phyloP scores from a whole-genome alignment of 1,140 invertebrate genomes.

The Eciton burchellii region DNA sequence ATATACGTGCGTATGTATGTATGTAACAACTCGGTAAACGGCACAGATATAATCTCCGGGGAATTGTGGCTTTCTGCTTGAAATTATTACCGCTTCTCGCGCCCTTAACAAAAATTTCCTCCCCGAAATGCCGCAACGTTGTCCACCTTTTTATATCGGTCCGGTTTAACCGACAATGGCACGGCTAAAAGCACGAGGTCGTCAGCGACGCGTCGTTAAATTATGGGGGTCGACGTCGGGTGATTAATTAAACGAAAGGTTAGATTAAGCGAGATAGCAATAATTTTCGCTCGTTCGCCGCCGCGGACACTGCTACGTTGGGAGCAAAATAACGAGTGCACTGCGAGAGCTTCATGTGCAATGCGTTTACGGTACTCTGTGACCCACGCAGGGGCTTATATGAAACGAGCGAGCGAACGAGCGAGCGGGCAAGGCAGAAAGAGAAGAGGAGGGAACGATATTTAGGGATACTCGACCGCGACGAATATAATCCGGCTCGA shows the following conservation, averaged over 20 bases:
- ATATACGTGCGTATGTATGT: too few relatives aligned
- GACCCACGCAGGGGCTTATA: slow-evolving; percentile 38
- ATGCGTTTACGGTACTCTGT: slow-evolving; percentile 53
- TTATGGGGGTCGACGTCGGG: slow-evolving; percentile 22
- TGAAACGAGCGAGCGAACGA: slow-evolving; percentile 31
- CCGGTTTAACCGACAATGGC: slow-evolving; percentile 2
- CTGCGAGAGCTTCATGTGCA: slow-evolving; percentile 31
- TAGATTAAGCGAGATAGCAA: slow-evolving; percentile 58
- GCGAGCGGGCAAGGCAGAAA: not conserved
- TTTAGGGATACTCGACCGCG: not conserved
- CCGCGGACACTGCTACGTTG: not conserved
- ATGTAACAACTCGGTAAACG: not conserved
- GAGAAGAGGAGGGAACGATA: not conserved
- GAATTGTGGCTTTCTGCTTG: not conserved
- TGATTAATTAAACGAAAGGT: slow-evolving; percentile 58
- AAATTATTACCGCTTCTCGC: not conserved
- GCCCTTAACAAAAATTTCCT: slow-evolving; percentile 1
- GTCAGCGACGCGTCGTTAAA: slow-evolving; percentile 39
- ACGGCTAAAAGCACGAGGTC: not conserved
- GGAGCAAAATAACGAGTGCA: slow-evolving; percentile 54
- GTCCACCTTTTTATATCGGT: not conserved
- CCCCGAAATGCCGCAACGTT: not conserved
- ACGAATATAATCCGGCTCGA: not conserved
- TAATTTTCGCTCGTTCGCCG: slow-evolving; percentile 37
- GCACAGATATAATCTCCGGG: not conserved